Percentiles rank a stretch among this genome's conserved stretches.
These are phyloP conservation scores for Stegophylla sp. DNA, from an alignment of 2,888 invertebrate species.

Conservation along the genomic window DNA sequence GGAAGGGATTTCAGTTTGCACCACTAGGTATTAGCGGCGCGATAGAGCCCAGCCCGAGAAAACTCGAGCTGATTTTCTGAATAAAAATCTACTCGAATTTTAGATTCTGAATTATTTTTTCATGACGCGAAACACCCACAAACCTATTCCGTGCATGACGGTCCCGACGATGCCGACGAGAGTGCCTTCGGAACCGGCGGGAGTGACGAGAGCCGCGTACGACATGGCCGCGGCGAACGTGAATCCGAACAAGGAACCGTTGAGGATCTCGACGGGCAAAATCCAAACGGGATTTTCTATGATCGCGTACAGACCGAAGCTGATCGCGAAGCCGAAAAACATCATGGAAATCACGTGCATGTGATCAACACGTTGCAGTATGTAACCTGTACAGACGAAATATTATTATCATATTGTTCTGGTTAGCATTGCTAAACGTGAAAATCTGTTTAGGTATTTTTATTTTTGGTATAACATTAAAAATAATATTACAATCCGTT, in stretches of 20 bases:
- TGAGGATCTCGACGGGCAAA: constrained; percentile 82
- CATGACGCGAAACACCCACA: constrained; percentile 63
- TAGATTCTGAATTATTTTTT: no score
- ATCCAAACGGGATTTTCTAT: constrained; percentile 83
- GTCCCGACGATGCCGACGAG: constrained; percentile 87
- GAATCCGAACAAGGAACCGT: constrained; percentile 87
- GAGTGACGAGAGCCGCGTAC: constrained; percentile 83
- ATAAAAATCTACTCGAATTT: no score
- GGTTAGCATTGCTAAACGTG: no score
- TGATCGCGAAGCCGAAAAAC: constrained; percentile 77
- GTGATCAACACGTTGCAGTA: constrained; percentile 81
- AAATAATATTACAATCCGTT: no score
- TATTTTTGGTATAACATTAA: no score
- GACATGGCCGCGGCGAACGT: constrained; percentile 90
- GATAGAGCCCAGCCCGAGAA: no score
- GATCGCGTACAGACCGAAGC: constrained; percentile 82
- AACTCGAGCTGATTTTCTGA: no score
- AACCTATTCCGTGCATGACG: constrained; percentile 83
- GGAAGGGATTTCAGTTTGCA: no score
- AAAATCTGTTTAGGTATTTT: no score
- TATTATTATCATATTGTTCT: no score
- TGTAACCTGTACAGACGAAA: constrained; percentile 66
- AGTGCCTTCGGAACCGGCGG: constrained; percentile 84
- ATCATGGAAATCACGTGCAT: constrained; percentile 83
- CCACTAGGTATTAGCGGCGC: no score